Conservation (phyloP, 2,797 vertebrate genomes). For the Knipowitschia caucasica region DNA sequence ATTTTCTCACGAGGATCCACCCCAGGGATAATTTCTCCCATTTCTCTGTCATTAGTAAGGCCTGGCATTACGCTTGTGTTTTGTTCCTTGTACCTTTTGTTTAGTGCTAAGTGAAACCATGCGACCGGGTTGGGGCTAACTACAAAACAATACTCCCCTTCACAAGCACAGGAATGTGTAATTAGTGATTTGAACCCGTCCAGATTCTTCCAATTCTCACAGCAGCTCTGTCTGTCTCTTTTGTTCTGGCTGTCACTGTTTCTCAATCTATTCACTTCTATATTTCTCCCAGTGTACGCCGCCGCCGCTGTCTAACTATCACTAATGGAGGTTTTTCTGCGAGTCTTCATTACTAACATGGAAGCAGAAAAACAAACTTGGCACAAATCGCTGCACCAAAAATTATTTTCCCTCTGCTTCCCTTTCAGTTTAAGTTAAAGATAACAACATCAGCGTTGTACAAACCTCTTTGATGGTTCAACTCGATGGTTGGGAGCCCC, state of each 20-base stretch:
- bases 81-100: conserved; percentile 76
- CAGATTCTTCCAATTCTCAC: conserved; percentile 63
- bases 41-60: conserved; percentile 72
- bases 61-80: conserved; percentile 69
- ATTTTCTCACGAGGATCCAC: conserved; percentile 77
- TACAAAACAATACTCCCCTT: conserved; percentile 76
- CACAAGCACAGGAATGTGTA: conserved; percentile 76
- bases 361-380: conserved; percentile 54
- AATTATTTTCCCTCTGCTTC: conserved; percentile 48
- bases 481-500: conserved; percentile 45
- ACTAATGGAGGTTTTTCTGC: conserved; percentile 41
- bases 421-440: conserved; percentile 58
- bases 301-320: conserved; percentile 41
- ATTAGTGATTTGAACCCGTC: conserved; percentile 75
- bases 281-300: conserved; percentile 39
- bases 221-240: conserved; percentile 51
- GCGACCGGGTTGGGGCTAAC: conserved; percentile 73
- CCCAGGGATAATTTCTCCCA: conserved; percentile 72
- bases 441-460: conserved; percentile 46
- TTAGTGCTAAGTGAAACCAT: conserved; percentile 78
- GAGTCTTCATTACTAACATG: conserved; percentile 29
- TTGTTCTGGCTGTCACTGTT: conserved; percentile 57
- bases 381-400: conserved; percentile 42
- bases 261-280: conserved; percentile 41
- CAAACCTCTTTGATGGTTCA: conserved; percentile 50